Conservation (phyloP, 2,797 vertebrate species). For the Bradypus variegatus region DNA sequence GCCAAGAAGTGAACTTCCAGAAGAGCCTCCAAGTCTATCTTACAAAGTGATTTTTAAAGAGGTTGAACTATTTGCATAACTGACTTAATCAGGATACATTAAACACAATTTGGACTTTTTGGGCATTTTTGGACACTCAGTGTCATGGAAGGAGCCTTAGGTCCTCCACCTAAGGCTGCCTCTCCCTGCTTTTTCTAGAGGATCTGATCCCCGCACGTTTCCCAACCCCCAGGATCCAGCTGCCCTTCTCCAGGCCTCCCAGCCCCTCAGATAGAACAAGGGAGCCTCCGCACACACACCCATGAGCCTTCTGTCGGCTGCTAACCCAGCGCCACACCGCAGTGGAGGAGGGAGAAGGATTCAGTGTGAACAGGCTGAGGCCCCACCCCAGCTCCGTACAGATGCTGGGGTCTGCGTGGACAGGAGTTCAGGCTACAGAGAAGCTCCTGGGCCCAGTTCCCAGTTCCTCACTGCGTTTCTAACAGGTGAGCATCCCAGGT, state of each 20-base stretch:
- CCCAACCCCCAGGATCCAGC: not conserved
- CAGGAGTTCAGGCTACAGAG: not conserved
- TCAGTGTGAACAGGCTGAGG: not conserved
- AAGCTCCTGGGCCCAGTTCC: not conserved
- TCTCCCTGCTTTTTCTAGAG: not conserved
- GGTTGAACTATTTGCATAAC: not conserved
- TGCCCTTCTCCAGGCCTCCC: not conserved
- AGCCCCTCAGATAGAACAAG: not conserved
- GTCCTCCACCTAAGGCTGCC: too few relatives aligned
- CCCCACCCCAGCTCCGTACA: not conserved
- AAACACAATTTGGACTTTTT: not conserved
- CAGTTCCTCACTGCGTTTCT: not conserved
- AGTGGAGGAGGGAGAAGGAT: not conserved
- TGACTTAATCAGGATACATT: not conserved
- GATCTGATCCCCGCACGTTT: not conserved
- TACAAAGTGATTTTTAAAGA: not conserved
- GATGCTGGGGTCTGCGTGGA: not conserved
- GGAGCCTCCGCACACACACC: too few relatives aligned
- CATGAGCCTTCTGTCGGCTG: not conserved
- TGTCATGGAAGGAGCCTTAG: too few relatives aligned
- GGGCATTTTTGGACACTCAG: too few relatives aligned
- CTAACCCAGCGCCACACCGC: not conserved
- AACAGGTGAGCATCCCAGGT: not conserved
- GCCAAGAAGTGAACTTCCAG: not conserved
- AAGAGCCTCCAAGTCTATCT: not conserved